Evolutionary conservation across 2,888 invertebrate species (phyloP), one percentile per base, ranked within the genome.

Genomic region (Pachydiplax longipennis): DNA sequence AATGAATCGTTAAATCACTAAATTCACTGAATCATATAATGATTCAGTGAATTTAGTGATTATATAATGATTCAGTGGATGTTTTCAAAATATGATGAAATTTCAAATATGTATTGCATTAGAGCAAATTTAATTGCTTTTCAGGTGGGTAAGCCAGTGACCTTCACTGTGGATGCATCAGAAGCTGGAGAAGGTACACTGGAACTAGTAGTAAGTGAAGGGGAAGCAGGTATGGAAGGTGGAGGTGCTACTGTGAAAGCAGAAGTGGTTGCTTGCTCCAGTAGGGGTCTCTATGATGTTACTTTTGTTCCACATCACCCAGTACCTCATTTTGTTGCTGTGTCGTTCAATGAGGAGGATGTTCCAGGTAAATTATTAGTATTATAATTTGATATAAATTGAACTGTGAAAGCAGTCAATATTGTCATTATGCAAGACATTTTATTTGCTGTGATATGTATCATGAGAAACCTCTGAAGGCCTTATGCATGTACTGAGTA

Each of bases 181-280:
- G 97, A 98, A 93, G 99, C 99, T 2, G 99, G 99, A 0, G 98
- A 98, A 94, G 99, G 99, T 1, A 98, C 98, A 0, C 94, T 98
- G 5, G 98, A 98, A 93, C 95, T 99, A 25, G 98, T 98, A 0
- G 98, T 99, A 0, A 87, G 87, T 87, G 87, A 87, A 37, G 87
- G 87, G 12, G 40, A 44, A n/a, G 22, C 61, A 65, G 87, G 61
- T 40, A 53, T 18, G 4, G 87, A 87, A n/a, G 87, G 61, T 22
- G 96, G 96, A 92, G 97, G 97, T 31, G 97, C 98, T 90, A 98
- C 98, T 2, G 98, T 98, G 2, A 97, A 98, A 94, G 98, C 98
- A 2, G 96, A 98, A 95, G 97, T 98, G 31, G 97, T 97, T 0
- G 98, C 98, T 6, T 97, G 98, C 92, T 87, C 87, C 37, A 98